Evolutionary conservation across 1,140 invertebrate species (phyloP).

Genomic region (Brachionus plicatilis): DNA sequence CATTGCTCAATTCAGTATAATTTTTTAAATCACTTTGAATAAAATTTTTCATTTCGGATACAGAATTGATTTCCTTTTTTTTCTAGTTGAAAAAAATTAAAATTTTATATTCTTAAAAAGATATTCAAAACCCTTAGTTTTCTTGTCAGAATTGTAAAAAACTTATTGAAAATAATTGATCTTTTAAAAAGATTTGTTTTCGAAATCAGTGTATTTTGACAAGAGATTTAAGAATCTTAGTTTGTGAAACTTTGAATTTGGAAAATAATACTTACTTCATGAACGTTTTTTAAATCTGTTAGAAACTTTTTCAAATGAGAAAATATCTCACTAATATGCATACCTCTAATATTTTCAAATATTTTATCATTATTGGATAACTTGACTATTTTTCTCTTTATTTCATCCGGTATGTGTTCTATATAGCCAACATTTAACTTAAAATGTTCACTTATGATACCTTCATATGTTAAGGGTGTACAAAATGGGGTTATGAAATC

Average conservation of each 20-base stretch:
- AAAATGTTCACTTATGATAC: constrained; percentile 20
- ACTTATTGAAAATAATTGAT: neutral
- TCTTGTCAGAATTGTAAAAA: too few relatives aligned
- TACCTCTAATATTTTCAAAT: constrained; percentile 20
- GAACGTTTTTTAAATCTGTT: neutral
- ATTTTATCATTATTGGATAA: constrained; percentile 27
- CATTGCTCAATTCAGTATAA: neutral
- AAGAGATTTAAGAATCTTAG: too few relatives aligned
- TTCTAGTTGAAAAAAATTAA: neutral
- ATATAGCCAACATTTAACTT: constrained; percentile 30
- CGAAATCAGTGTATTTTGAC: too few relatives aligned
- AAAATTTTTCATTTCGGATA: constrained; percentile 27
- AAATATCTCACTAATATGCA: constrained; percentile 38
- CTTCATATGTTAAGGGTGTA: constrained; percentile 26
- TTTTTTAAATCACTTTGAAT: constrained; percentile 1
- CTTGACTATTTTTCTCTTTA: neutral
- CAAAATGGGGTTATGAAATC: constrained; percentile 39
- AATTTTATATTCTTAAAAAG: neutral
- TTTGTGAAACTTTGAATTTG: too few relatives aligned
- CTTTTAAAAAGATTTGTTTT: too few relatives aligned
- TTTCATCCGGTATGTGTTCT: neutral
- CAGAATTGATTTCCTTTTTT: constrained; percentile 10
- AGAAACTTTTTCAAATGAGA: constrained; percentile 23
- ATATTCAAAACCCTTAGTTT: too few relatives aligned
- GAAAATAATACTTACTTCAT: neutral